Evolutionary conservation across 1,140 invertebrate species (phyloP).

Genomic region (Papilio aristodemus): DNA sequence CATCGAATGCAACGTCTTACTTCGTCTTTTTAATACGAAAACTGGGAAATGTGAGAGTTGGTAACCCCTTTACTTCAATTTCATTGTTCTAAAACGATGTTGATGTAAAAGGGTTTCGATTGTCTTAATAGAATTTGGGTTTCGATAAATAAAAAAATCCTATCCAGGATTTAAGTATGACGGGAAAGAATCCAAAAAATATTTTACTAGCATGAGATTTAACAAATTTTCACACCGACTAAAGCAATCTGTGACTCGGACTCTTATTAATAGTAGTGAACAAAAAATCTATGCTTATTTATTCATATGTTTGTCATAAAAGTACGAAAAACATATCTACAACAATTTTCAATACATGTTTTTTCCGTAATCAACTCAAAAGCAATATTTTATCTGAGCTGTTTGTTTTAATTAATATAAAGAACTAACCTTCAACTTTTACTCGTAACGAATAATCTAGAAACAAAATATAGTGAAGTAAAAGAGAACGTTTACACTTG

Average conservation of each 20-base stretch:
- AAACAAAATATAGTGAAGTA: constrained; percentile 7
- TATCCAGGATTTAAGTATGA: not conserved
- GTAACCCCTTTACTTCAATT: not conserved
- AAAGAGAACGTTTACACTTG: constrained; percentile 12
- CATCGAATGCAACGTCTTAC: not conserved
- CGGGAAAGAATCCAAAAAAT: not conserved
- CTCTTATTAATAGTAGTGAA: too few relatives aligned
- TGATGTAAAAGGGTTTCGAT: too few relatives aligned
- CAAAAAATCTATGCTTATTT: too few relatives aligned
- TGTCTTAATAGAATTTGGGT: too few relatives aligned
- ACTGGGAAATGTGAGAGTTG: not conserved
- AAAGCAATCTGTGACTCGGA: too few relatives aligned
- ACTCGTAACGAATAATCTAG: not conserved
- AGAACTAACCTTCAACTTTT: not conserved
- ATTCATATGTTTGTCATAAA: too few relatives aligned
- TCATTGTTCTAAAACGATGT: not conserved
- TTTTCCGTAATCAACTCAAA: too few relatives aligned
- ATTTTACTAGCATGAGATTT: too few relatives aligned
- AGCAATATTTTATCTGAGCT: not conserved
- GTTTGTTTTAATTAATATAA: not conserved
- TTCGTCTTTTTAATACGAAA: not conserved
- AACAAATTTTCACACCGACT: too few relatives aligned
- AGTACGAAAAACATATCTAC: too few relatives aligned
- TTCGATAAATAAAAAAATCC: too few relatives aligned
- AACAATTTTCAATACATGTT: too few relatives aligned